phyloP scores from a whole-genome alignment of 2,888 invertebrate genomes.

The Helicoverpa assulta region DNA sequence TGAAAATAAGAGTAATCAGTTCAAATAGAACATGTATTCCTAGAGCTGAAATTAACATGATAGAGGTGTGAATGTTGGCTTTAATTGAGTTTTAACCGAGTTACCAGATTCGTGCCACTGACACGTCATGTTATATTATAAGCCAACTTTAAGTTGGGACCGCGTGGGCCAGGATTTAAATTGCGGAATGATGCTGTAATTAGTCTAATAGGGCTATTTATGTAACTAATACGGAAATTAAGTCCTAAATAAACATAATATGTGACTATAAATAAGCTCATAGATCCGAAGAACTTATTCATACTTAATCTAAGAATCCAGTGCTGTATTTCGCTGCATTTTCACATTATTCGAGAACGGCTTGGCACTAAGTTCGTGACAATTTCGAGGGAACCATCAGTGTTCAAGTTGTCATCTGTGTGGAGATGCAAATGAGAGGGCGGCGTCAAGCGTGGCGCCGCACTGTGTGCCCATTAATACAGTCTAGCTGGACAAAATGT shows the following conservation, averaged over 20 bases:
- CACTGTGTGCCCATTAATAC: conserved; percentile 27
- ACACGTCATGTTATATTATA: conserved; percentile 27
- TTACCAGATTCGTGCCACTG: conserved; percentile 20
- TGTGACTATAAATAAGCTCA: too few relatives aligned
- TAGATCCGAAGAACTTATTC: background rate
- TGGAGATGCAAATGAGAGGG: conserved; percentile 83
- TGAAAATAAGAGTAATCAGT: conserved; percentile 33
- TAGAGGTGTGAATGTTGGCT: conserved; percentile 26
- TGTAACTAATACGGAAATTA: background rate
- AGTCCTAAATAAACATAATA: background rate
- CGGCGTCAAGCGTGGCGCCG: conserved; percentile 75
- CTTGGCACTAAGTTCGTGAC: conserved; percentile 40
- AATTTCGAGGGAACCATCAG: conserved; percentile 49
- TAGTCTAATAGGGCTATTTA: conserved; percentile 2
- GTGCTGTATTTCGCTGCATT: background rate
- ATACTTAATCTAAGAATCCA: background rate
- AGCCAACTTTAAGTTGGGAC: conserved; percentile 22
- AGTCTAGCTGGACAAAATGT: conserved; percentile 25
- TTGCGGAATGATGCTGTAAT: conserved; percentile 5
- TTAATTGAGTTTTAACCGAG: conserved; percentile 37
- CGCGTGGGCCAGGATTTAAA: conserved; percentile 15
- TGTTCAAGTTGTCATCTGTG: conserved; percentile 70
- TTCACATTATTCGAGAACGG: conserved; percentile 11
- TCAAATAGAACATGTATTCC: conserved; percentile 13
- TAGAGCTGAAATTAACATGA: conserved; percentile 13